Percentiles rank a stretch among this genome's conserved stretches.
Conservation (phyloP, 2,888 invertebrate genomes). For the Polydrusus tereticollis region DNA sequence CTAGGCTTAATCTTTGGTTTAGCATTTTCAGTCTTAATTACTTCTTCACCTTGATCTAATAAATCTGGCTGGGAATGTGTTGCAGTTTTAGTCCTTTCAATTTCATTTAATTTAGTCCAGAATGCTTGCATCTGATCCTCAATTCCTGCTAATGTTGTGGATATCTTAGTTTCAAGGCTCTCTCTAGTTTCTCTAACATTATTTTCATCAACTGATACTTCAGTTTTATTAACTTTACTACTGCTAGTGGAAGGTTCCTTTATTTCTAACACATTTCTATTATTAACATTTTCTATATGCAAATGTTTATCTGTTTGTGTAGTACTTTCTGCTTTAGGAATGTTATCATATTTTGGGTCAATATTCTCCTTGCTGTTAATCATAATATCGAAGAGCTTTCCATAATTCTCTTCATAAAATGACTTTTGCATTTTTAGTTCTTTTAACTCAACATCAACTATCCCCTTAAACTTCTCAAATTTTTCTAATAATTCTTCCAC, state of each 20-base stretch:
- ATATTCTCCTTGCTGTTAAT: constrained; percentile 51
- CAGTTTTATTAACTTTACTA: not conserved
- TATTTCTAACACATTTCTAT: constrained; percentile 45
- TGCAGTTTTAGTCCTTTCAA: constrained; percentile 53
- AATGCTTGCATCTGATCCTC: constrained; percentile 65
- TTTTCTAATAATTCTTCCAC: constrained; percentile 60
- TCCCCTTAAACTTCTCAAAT: constrained; percentile 62
- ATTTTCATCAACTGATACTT: constrained; percentile 8
- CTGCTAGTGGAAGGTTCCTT: constrained; percentile 33
- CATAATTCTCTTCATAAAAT: constrained; percentile 70
- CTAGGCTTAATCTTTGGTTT: constrained; percentile 41
- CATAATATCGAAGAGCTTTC: constrained; percentile 67
- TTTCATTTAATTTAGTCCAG: constrained; percentile 61
- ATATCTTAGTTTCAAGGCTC: constrained; percentile 54
- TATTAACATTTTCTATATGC: constrained; percentile 49
- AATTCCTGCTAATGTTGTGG: constrained; percentile 59
- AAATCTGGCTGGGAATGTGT: constrained; percentile 1
- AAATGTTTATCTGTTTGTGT: constrained; percentile 59
- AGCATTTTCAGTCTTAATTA: not conserved
- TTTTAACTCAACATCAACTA: constrained; percentile 65
- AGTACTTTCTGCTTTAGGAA: constrained; percentile 50
- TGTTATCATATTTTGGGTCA: not conserved
- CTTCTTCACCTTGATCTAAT: constrained; percentile 24
- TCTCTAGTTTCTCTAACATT: constrained; percentile 18
- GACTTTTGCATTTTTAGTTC: constrained; percentile 70